Evolutionary conservation across 2,797 vertebrate species (phyloP), one percentile per base, ranked within the genome.

Genomic region (Loriculus beryllinus): DNA sequence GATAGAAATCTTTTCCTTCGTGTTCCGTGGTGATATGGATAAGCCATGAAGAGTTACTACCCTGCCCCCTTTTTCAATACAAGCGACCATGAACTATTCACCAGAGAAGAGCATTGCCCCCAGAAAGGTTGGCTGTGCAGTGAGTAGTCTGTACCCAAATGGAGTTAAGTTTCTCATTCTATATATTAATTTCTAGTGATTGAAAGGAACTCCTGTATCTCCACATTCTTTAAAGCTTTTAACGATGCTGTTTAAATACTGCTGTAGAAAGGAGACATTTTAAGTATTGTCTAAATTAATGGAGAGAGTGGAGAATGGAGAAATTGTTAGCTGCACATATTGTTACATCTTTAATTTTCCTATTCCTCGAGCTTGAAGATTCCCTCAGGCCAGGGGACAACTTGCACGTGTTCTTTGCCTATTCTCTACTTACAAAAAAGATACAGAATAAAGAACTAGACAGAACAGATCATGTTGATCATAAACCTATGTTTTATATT

Each of bases 111-210:
- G 35, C 33, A 33, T 12, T 20, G 20, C 31, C 16, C 26, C n/a
- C 9, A 0, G 52, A 49, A 63, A 26, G 22, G 33, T 54, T n/a
- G 19, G 35, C 48, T 19, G 21, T 45, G 31, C 40, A 11, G 29
- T 4, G 35, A 56, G 5, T 26, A 59, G 22, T n/a, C 67, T 14
- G n/a, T n/a, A 28, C 31, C 14, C 33, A 35, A 16, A n/a, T 3
- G 14, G 37, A 76, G 8, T 40, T 47, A 7, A 7, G 0, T 31
- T 86, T 65, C 69, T 70, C 14, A 8, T 13, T 2, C 33, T 64
- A 0, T 11, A 0, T 43, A 10, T 31, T 81, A 0, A 26, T 64
- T 72, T 45, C 37, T 69, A 25, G n/a, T 14, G 28, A 33, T 10
- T 4, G 29, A 64, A 57, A 49, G 71, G 51, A 54, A 12, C 5